phyloP scores from a whole-genome alignment of 2,797 vertebrate species.

The Myotis findleyi region DNA sequence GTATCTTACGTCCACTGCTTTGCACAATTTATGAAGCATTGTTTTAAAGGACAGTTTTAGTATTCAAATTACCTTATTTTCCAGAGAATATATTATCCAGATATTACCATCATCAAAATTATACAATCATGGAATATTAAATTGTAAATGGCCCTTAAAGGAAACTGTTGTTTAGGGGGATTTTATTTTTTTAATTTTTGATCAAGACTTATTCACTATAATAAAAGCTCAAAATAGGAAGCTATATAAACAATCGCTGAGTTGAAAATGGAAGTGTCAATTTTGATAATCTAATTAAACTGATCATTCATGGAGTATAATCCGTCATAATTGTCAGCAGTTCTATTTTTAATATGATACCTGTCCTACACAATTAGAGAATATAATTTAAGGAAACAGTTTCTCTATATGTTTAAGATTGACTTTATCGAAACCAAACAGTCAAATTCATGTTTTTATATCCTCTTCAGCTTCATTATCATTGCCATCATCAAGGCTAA shows the following conservation, averaged over 20 bases:
- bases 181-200: neutral
- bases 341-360: neutral
- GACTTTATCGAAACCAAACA: neutral
- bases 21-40: constrained; percentile 51
- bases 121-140: constrained; percentile 53
- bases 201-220: constrained; percentile 7
- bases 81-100: constrained; percentile 40
- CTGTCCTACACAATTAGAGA: neutral
- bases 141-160: neutral
- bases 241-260: neutral
- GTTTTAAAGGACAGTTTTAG: constrained; percentile 37
- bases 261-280: neutral
- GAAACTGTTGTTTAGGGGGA: neutral
- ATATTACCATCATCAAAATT: constrained; percentile 32
- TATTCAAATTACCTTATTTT: constrained; percentile 56
- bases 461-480: neutral
- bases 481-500: neutral
- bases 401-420: neutral
- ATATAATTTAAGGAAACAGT: neutral
- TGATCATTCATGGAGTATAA: neutral
- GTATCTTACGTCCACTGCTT: neutral
- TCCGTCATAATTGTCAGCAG: neutral
- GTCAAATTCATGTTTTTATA: neutral
- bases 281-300: constrained; percentile 34
- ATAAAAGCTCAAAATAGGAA: constrained; percentile 54